Evolutionary conservation across 1,140 invertebrate species (phyloP), one percentile per base, ranked within the genome.

Genomic region (Cyclargus thomasi): DNA sequence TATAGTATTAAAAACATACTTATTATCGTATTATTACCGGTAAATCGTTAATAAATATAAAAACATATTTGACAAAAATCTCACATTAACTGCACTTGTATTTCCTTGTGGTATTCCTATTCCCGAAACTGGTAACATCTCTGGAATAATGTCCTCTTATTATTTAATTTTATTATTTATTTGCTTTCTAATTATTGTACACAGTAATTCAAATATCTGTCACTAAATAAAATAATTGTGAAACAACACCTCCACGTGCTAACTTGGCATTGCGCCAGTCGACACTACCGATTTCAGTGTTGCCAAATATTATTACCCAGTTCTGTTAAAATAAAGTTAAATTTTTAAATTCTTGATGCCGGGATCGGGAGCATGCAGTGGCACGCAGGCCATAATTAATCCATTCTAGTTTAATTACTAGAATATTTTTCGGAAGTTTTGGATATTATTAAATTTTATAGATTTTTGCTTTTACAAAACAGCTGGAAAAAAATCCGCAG

Each of bases 191-290:
- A 47, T 14, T 29, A 29, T 29, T 22, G 18, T 59, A 59, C 55
- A 59, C 55, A 20, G 11, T 59, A 59, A 20, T 59, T 59, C 55
- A 59, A 59, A 20, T 55, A 53, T 53, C 53, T 55, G 53, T 53
- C 63, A 64, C 18, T 64, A 4, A 35, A 64, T 64, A 47, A 47
- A 64, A 47, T 47, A 47, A 39, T 39, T 36, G 7, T 53, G 36
- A 63, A 35, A 29, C 11, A 22, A 29, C 22, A 63, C 35, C 16
- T 17, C 22, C 23, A 35, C 35, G 22, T 36, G 62, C 22, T 29
- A 63, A 63, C 22, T 63, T 29, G 23, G 62, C 22, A n/a, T 63
- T 23, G 62, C 62, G 62, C 22, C 23, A 63, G 22, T 29, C 20
- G 55, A 20, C 55, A 59, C 55, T 59, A 59, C 62, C 16, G 1